Percentiles rank a stretch among this genome's conserved stretches.
These are phyloP conservation scores for Syngnathus floridae DNA, from an alignment of 2,113 vertebrate genomes.

Conservation along the genomic window DNA sequence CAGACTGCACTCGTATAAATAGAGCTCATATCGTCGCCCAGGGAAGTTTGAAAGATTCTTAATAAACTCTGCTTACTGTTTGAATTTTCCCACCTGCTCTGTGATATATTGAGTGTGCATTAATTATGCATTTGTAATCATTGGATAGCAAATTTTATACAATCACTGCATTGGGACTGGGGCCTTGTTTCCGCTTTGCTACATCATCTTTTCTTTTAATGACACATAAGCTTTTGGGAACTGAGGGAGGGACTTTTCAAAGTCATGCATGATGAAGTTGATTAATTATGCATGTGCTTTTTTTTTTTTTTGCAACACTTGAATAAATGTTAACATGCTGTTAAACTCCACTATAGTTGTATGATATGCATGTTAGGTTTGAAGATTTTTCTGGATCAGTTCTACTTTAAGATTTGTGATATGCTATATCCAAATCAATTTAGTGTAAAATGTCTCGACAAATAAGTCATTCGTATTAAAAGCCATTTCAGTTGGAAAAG, in stretches of 20 bases:
- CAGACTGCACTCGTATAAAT: not conserved
- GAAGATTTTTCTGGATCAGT: too few species aligned
- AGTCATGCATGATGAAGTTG: not conserved
- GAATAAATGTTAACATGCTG: too few species aligned
- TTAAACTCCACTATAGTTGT: too few species aligned
- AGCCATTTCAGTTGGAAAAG: not conserved
- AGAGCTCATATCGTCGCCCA: not conserved
- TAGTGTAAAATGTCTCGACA: not conserved
- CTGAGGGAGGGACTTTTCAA: not conserved
- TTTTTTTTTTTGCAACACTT: not conserved
- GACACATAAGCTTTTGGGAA: too few species aligned
- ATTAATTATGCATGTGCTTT: not conserved
- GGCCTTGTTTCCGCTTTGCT: not conserved
- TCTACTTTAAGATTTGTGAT: not conserved
- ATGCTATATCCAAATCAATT: not conserved
- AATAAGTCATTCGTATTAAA: not conserved
- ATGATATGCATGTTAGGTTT: too few species aligned
- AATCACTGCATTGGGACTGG: not conserved
- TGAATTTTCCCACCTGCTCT: not conserved
- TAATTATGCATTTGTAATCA: not conserved
- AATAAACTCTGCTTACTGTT: not conserved
- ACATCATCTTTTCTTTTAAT: not conserved
- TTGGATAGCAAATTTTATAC: not conserved
- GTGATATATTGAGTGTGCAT: not conserved
- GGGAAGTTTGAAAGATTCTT: not conserved